Conservation (phyloP, 2,888 invertebrate species). For the Pemphredon lugubris region DNA sequence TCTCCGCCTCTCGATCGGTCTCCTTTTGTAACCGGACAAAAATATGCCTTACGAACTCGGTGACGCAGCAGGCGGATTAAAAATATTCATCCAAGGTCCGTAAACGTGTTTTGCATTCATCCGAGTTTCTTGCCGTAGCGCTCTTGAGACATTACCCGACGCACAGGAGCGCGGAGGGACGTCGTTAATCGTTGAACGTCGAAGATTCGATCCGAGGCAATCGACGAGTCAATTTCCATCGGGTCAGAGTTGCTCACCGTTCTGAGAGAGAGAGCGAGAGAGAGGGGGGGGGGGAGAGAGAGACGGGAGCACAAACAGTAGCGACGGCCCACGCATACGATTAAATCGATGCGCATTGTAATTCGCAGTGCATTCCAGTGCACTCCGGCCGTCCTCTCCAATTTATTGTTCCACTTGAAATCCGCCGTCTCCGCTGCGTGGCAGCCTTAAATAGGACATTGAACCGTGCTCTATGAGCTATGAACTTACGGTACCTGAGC, state of each 20-base stretch:
- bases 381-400: constrained; percentile 46
- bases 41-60: constrained; percentile 13
- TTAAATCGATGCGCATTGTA: constrained; percentile 60
- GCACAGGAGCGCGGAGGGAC: not conserved
- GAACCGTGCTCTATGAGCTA: constrained; percentile 68
- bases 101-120: constrained; percentile 10
- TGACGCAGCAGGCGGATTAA: constrained; percentile 17
- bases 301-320: constrained; percentile 12
- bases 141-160: not conserved
- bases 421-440: constrained; percentile 36
- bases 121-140: not conserved
- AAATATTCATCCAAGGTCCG: constrained; percentile 12
- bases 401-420: constrained; percentile 64
- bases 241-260: not conserved
- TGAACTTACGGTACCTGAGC: constrained; percentile 58
- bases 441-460: constrained; percentile 65
- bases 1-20: no score
- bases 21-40: no score
- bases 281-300: constrained; percentile 12
- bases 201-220: no score
- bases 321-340: constrained; percentile 45
- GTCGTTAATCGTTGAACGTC: not conserved
- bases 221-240: constrained; percentile 25
- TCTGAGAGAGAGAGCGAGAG: not conserved
- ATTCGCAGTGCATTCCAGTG: constrained; percentile 55